Evolutionary conservation across 1,140 invertebrate genomes (phyloP).

Genomic region (Ceratitis capitata): DNA sequence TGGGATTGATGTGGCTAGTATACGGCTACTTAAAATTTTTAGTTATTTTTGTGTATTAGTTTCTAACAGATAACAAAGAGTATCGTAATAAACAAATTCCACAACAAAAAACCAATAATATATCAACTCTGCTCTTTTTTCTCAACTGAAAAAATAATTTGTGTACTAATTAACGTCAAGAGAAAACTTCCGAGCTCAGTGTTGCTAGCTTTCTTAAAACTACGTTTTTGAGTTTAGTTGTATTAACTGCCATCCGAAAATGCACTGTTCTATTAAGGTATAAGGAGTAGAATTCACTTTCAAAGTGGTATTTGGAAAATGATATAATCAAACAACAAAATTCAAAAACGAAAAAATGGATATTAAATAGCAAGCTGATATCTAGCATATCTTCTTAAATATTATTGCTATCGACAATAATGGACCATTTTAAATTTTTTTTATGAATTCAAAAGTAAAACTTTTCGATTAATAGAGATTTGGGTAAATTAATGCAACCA

Average conservation of each 20-base stretch:
- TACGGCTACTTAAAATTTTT: neutral
- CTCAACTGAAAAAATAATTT: constrained; percentile 6
- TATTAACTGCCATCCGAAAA: neutral
- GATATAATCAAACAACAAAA: no score
- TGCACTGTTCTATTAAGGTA: no score
- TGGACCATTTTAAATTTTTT: no score
- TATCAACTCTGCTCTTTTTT: neutral
- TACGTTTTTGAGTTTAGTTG: neutral
- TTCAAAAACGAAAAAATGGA: no score
- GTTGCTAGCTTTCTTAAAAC: neutral
- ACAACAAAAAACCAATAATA: neutral
- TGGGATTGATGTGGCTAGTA: neutral
- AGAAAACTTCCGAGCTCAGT: neutral
- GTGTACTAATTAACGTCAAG: neutral
- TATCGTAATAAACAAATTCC: neutral
- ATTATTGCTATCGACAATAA: no score
- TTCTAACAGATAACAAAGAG: neutral
- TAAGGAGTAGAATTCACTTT: no score
- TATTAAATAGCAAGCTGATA: no score
- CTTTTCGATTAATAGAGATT: no score
- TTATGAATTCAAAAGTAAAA: no score
- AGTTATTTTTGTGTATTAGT: neutral
- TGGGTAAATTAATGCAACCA: no score
- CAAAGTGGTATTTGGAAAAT: no score
- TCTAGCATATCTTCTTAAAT: no score